Evolutionary conservation across 2,797 vertebrate species (phyloP), one percentile per base, ranked within the genome.

Genomic region (Anniella stebbinsi): DNA sequence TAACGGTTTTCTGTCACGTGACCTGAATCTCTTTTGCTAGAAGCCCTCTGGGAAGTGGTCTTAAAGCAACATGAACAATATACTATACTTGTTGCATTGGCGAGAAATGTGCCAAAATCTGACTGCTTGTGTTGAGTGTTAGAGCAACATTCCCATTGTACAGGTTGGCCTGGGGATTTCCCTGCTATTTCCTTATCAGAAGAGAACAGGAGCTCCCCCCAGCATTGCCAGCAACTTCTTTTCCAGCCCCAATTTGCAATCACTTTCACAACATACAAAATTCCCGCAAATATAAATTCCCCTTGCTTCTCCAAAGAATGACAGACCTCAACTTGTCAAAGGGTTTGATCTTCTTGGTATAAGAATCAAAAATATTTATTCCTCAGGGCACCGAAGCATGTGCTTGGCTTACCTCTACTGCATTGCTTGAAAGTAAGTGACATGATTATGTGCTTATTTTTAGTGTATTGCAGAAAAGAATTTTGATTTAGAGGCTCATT

Each of bases 371-470:
- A 38, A 80, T 87, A 63, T 77, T 54, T 70, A 80, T 88, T 54
- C 28, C 48, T 23, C 48, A 72, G 38, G 80, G 77, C 66, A 81
- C 48, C 72, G 66, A 80, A 72, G 78, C n/a, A 70, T 85, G 84
- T 57, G 45, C 13, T 87, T 69, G 36, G 33, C 36, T 72, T 75
- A 86, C 51, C 8, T 60, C 84, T 86, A 36, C 36, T 75, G 70
- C 36, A 60, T 60, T 86, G 45, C 36, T 57, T 75, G 70, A 38
- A 86, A 86, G 48, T 60, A 75, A 28, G n/a, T 51, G 8, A 76
- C 51, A 41, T 86, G 36, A 75, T 57, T 38, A 41, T 80, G 38
- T 70, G n/a, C 63, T 87, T 80, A 54, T 57, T 80, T 81, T 80
- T 80, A 70, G 66, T 54, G 15, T 30, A 78, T 70, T 66, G 11